phyloP scores from a whole-genome alignment of 1,140 invertebrate genomes.

The Drosophila hydei region DNA sequence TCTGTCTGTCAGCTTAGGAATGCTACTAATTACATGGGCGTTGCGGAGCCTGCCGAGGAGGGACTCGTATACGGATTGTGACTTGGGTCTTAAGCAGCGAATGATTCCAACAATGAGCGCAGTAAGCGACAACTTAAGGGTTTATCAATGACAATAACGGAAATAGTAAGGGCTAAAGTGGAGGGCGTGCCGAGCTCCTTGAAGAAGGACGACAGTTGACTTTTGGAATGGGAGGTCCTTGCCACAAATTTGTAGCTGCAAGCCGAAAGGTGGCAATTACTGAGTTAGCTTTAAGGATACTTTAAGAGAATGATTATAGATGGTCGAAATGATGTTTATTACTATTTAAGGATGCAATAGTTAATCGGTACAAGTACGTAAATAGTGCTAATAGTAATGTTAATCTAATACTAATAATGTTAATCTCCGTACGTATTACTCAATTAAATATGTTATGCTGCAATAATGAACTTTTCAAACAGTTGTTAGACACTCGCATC shows the following conservation, averaged over 20 bases:
- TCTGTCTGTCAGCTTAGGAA: conserved; percentile 53
- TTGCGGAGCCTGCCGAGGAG: conserved; percentile 18
- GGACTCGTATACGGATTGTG: conserved; percentile 40
- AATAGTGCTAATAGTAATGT: too few relatives aligned
- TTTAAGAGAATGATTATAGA: neutral
- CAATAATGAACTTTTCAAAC: neutral
- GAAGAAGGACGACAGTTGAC: conserved; percentile 1
- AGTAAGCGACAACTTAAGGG: conserved; percentile 41
- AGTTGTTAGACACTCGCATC: neutral
- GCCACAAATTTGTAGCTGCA: neutral
- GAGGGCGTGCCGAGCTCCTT: conserved; percentile 26
- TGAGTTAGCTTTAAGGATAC: too few relatives aligned
- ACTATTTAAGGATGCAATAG: neutral
- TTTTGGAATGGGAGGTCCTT: neutral
- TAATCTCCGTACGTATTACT: too few relatives aligned
- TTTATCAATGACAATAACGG: conserved; percentile 54
- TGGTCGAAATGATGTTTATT: too few relatives aligned
- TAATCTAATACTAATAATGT: too few relatives aligned
- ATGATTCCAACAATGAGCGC: conserved; percentile 42
- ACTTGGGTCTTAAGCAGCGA: conserved; percentile 46
- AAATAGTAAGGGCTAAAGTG: conserved; percentile 27
- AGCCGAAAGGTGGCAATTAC: neutral
- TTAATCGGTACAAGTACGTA: neutral
- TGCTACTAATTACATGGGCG: conserved; percentile 73
- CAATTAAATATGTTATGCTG: too few relatives aligned